These are phyloP conservation scores for Diachasma alloeum DNA, from an alignment of 1,140 invertebrate genomes.

Conservation along the genomic window DNA sequence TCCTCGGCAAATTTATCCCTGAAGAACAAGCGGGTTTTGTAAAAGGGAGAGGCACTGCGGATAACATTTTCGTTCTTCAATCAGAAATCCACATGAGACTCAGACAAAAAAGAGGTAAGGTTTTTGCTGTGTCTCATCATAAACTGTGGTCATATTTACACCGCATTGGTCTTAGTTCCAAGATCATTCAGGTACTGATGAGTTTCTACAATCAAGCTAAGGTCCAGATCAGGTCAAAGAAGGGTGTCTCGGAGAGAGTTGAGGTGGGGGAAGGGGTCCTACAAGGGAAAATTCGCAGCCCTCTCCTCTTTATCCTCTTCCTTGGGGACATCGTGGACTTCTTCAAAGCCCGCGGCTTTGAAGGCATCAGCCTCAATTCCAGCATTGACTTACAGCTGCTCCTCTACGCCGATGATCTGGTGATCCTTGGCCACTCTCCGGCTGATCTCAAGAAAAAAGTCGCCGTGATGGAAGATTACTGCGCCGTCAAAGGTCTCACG, in stretches of 20 bases:
- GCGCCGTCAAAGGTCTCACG: constrained; percentile 6
- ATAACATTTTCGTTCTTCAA: constrained; percentile 28
- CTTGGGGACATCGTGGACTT: not conserved
- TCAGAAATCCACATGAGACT: constrained; percentile 20
- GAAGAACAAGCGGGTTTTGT: constrained; percentile 34
- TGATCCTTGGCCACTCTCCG: too few species aligned
- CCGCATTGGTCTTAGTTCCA: constrained; percentile 5
- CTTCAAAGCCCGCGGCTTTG: not conserved
- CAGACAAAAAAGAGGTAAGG: constrained; percentile 14
- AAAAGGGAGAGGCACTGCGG: constrained; percentile 1
- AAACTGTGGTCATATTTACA: constrained; percentile 28
- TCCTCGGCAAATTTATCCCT: constrained; percentile 27
- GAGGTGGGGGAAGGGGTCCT: not conserved
- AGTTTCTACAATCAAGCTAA: constrained; percentile 28
- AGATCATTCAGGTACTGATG: constrained; percentile 11
- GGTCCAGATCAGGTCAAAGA: not conserved
- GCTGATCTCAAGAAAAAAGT: constrained; percentile 21
- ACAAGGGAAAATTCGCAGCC: constrained; percentile 1
- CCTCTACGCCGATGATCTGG: not conserved
- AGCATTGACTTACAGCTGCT: constrained; percentile 27
- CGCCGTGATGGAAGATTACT: constrained; percentile 12
- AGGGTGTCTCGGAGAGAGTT: not conserved
- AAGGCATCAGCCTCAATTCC: constrained; percentile 23
- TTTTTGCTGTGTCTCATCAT: constrained; percentile 29
- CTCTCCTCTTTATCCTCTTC: constrained; percentile 12